These are phyloP conservation scores for Eriosoma lanigerum DNA, from an alignment of 1,140 invertebrate genomes.

Conservation along the genomic window DNA sequence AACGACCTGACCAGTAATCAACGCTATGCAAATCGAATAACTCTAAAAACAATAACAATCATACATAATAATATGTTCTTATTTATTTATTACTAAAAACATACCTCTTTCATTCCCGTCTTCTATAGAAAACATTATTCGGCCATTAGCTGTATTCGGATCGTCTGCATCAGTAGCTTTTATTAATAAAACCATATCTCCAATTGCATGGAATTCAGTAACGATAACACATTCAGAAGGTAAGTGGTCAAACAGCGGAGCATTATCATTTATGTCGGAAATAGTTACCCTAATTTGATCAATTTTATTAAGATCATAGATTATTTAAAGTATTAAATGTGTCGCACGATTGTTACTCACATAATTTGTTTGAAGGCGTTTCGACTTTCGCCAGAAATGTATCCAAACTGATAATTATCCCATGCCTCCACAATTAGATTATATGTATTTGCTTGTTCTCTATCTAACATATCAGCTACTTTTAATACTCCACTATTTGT, in stretches of 20 bases:
- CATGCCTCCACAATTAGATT: slow-evolving; percentile 86
- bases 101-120: slow-evolving; percentile 75
- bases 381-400: slow-evolving; percentile 82
- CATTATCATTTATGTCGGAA: slow-evolving; percentile 84
- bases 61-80: not conserved
- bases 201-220: slow-evolving; percentile 84
- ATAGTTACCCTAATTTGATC: slow-evolving; percentile 63
- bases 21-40: slow-evolving; percentile 78
- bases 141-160: slow-evolving; percentile 74
- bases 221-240: slow-evolving; percentile 70
- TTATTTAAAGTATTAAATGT: not conserved
- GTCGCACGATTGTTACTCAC: slow-evolving; percentile 62
- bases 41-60: slow-evolving; percentile 59
- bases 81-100: slow-evolving; percentile 38
- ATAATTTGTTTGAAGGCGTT: slow-evolving; percentile 89
- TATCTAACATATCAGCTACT: slow-evolving; percentile 77
- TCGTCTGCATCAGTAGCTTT: slow-evolving; percentile 83
- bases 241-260: slow-evolving; percentile 66
- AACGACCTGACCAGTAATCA: slow-evolving; percentile 72
- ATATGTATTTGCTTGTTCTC: slow-evolving; percentile 76
- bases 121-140: slow-evolving; percentile 71
- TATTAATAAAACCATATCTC: slow-evolving; percentile 73
- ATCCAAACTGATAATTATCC: slow-evolving; percentile 93
- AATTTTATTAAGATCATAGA: not conserved
- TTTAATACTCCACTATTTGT: slow-evolving; percentile 79